These are phyloP conservation scores for Sminthopsis crassicaudata DNA, from an alignment of 2,113 vertebrate genomes.

Conservation along the genomic window DNA sequence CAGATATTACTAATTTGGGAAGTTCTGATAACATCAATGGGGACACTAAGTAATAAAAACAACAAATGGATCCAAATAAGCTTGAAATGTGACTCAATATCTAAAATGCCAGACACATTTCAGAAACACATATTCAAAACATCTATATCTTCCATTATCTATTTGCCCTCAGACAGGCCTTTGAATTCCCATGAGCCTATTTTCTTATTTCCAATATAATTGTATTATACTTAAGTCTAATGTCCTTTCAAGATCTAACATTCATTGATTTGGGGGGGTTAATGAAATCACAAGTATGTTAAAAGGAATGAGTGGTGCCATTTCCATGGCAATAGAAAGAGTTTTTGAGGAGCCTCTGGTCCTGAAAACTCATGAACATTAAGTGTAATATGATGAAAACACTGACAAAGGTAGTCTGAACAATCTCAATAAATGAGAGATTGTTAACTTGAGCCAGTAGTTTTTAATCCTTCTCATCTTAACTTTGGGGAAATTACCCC, in stretches of 20 bases:
- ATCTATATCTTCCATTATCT: constrained; percentile 31
- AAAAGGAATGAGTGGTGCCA: background rate
- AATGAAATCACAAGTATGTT: background rate
- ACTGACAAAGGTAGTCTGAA: constrained; percentile 58
- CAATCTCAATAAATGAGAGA: constrained; percentile 32
- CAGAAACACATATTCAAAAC: constrained; percentile 57
- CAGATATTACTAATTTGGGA: constrained; percentile 44
- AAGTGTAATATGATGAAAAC: constrained; percentile 57
- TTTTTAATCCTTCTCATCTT: constrained; percentile 54
- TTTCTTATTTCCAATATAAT: background rate
- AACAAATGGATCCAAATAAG: constrained; percentile 49
- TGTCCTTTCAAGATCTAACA: background rate
- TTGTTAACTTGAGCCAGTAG: constrained; percentile 45
- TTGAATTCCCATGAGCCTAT: background rate
- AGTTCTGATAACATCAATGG: background rate
- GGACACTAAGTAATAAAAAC: constrained; percentile 46
- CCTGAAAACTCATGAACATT: constrained; percentile 60
- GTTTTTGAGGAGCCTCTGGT: constrained; percentile 52
- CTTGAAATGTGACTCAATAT: constrained; percentile 46
- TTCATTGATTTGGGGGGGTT: background rate
- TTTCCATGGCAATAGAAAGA: constrained; percentile 16
- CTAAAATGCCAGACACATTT: constrained; percentile 60
- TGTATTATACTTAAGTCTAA: background rate
- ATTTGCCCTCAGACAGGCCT: background rate
- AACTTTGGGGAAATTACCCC: constrained; percentile 59